Evolutionary conservation across 2,113 vertebrate species (phyloP).

Genomic region (Plestiodon gilberti): DNA sequence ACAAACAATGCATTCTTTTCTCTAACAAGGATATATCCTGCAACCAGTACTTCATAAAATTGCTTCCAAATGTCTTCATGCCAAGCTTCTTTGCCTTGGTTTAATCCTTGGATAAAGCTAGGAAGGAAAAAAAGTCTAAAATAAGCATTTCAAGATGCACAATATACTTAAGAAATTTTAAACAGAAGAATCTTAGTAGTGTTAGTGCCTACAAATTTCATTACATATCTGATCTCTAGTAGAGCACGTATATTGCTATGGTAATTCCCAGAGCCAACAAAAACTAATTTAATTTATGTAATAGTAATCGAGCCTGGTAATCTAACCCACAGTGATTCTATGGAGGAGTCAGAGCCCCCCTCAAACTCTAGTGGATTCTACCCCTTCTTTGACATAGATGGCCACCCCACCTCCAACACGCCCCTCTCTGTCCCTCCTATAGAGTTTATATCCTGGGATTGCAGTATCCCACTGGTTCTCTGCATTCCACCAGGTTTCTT

Average conservation of each 20-base stretch:
- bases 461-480: too few species aligned
- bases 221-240: not conserved
- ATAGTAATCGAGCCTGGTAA: too few species aligned
- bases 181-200: not conserved
- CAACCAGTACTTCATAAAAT: constrained; percentile 69
- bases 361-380: too few species aligned
- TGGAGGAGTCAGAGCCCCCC: too few species aligned
- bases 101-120: constrained; percentile 98
- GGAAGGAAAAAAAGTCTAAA: constrained; percentile 47
- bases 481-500: too few species aligned
- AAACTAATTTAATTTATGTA: not conserved
- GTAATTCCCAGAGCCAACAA: not conserved
- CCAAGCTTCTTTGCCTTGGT: constrained; percentile 93
- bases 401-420: too few species aligned
- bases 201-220: not conserved
- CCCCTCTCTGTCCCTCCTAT: too few species aligned
- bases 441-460: too few species aligned
- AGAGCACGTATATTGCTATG: not conserved
- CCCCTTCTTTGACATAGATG: too few species aligned
- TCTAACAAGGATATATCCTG: constrained; percentile 25
- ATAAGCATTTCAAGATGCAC: constrained; percentile 4
- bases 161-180: not conserved
- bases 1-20: constrained; percentile 50
- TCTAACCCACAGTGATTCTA: too few species aligned
- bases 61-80: constrained; percentile 75